These are phyloP conservation scores for Scopus umbretta DNA, from an alignment of 2,113 vertebrate species.

Conservation along the genomic window DNA sequence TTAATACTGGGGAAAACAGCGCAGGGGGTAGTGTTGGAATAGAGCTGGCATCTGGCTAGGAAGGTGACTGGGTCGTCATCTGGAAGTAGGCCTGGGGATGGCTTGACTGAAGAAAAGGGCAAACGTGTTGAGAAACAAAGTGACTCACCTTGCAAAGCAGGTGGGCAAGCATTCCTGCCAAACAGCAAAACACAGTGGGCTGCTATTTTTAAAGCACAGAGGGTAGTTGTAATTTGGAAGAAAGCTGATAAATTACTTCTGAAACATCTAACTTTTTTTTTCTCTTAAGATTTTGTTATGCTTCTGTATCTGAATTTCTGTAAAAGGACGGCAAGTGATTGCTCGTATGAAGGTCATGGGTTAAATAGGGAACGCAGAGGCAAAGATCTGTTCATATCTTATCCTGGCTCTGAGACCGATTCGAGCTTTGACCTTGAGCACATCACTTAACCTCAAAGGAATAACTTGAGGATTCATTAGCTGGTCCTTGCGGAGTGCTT, in stretches of 20 bases:
- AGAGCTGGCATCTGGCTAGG: neutral
- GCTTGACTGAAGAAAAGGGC: neutral
- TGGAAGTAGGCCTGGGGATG: neutral
- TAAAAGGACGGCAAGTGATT: neutral
- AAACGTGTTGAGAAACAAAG: neutral
- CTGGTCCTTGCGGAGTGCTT: neutral
- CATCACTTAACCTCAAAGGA: constrained; percentile 43
- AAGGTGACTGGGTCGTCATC: neutral
- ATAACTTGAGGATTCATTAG: constrained; percentile 33
- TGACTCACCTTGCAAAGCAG: neutral
- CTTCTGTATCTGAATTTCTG: neutral
- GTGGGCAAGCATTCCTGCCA: neutral
- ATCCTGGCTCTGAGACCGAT: neutral
- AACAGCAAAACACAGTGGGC: neutral
- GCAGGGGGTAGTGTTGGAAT: neutral
- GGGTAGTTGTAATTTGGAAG: neutral
- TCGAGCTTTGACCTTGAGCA: constrained; percentile 34
- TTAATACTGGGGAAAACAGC: neutral
- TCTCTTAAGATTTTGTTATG: neutral
- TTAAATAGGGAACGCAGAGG: neutral
- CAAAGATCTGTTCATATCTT: constrained; percentile 19
- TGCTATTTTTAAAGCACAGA: neutral
- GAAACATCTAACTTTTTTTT: neutral
- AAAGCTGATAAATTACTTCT: neutral
- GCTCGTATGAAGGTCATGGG: neutral